These are phyloP conservation scores for Hyles euphorbiae DNA, from an alignment of 1,140 invertebrate genomes.

Conservation along the genomic window DNA sequence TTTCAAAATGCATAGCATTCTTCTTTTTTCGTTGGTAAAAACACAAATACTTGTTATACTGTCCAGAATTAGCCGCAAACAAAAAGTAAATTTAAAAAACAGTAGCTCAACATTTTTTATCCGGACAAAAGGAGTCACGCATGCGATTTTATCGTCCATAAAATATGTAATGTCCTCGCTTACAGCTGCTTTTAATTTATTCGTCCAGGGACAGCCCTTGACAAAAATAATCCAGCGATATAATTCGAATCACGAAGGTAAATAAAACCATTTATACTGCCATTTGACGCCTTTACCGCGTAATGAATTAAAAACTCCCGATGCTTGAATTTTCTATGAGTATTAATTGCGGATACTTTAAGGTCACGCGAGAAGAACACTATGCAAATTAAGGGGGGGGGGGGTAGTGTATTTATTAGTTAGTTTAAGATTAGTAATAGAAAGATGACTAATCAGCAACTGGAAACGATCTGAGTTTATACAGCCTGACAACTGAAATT, in stretches of 20 bases:
- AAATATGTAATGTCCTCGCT: constrained; percentile 8
- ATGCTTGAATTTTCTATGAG: constrained; percentile 24
- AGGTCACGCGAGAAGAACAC: constrained; percentile 4
- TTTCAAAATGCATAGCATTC: too few species aligned
- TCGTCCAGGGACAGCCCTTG: constrained; percentile 5
- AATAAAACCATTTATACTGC: constrained; percentile 51
- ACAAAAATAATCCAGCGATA: constrained; percentile 1
- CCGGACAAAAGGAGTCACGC: constrained; percentile 1
- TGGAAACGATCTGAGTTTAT: too few species aligned
- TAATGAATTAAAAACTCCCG: constrained; percentile 45
- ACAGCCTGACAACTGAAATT: too few species aligned
- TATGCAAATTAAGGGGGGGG: too few species aligned
- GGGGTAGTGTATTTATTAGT: too few species aligned
- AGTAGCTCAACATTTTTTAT: too few species aligned
- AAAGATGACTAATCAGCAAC: too few species aligned
- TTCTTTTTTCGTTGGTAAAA: too few species aligned
- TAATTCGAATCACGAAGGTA: constrained; percentile 49
- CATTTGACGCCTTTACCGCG: constrained; percentile 49
- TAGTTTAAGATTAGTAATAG: too few species aligned
- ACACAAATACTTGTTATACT: too few species aligned
- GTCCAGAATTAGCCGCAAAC: too few species aligned
- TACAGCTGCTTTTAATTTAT: constrained; percentile 7
- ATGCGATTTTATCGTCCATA: constrained; percentile 7
- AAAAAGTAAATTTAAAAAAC: too few species aligned
- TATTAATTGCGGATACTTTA: constrained; percentile 25